These are phyloP conservation scores for Tenthredo mesomela DNA, from an alignment of 2,888 invertebrate species.

Conservation along the genomic window DNA sequence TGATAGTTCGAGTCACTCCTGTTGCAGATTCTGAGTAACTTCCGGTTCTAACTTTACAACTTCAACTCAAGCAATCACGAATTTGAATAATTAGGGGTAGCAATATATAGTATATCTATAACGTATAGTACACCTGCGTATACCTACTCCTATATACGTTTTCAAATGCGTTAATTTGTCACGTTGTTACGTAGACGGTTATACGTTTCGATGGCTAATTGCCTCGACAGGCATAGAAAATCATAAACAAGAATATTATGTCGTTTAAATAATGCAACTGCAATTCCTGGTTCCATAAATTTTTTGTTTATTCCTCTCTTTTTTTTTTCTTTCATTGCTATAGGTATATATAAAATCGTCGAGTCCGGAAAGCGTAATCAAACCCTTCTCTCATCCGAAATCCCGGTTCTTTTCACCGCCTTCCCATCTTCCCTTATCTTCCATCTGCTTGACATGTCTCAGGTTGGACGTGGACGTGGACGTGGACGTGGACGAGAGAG, in stretches of 20 bases:
- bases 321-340: not conserved
- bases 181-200: not conserved
- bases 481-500: not conserved
- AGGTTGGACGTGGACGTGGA: not conserved
- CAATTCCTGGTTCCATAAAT: not conserved
- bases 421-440: not conserved
- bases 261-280: not conserved
- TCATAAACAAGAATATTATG: not conserved
- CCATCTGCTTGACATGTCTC: conserved; percentile 20
- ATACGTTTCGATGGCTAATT: not conserved
- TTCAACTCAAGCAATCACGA: conserved; percentile 2
- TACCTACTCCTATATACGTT: too few species aligned
- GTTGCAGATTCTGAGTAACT: conserved; percentile 9
- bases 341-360: not conserved
- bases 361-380: conserved; percentile 16
- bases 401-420: conserved; percentile 7
- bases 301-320: not conserved
- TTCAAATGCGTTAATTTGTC: conserved; percentile 3
- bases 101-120: not conserved
- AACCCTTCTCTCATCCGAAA: conserved; percentile 26
- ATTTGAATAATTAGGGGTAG: not conserved
- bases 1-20: not conserved
- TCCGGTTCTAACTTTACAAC: conserved; percentile 6
- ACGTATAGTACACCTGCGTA: not conserved
- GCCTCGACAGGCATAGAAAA: not conserved